These are phyloP conservation scores for Pelodiscus sinensis DNA, from an alignment of 2,113 vertebrate species.

Conservation along the genomic window DNA sequence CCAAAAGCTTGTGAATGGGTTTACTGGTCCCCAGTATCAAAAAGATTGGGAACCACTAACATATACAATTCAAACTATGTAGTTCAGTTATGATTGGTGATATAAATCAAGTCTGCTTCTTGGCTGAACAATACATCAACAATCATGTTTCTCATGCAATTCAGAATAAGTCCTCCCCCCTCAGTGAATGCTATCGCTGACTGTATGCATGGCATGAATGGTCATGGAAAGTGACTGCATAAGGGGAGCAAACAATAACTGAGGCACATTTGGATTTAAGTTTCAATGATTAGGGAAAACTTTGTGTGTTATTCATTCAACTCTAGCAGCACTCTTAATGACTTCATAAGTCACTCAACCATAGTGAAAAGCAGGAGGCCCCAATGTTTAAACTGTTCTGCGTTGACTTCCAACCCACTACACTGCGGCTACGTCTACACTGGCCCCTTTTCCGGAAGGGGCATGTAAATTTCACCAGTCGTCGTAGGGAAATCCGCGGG, in stretches of 20 bases:
- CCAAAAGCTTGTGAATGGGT: too few relatives aligned
- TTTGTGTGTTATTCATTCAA: not conserved
- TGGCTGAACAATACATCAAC: not conserved
- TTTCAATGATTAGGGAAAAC: not conserved
- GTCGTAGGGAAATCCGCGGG: too few relatives aligned
- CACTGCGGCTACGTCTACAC: too few relatives aligned
- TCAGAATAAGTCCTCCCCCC: rapidly evolving
- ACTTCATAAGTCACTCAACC: not conserved
- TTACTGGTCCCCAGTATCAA: too few relatives aligned
- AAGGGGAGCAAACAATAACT: not conserved
- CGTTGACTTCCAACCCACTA: not conserved
- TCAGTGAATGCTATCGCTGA: not conserved
- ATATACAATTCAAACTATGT: not conserved
- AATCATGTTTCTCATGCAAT: not conserved
- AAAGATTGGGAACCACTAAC: too few relatives aligned
- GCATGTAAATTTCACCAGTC: too few relatives aligned
- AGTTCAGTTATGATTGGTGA: not conserved
- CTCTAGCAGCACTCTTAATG: not conserved
- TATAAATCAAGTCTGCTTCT: not conserved
- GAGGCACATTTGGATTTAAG: not conserved
- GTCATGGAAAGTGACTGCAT: not conserved
- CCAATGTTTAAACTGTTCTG: not conserved
- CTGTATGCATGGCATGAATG: not conserved
- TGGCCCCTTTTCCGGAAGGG: too few relatives aligned
- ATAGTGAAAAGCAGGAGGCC: not conserved